phyloP scores from a whole-genome alignment of 2,797 vertebrate species.

The Enteromius fasciolatus region DNA sequence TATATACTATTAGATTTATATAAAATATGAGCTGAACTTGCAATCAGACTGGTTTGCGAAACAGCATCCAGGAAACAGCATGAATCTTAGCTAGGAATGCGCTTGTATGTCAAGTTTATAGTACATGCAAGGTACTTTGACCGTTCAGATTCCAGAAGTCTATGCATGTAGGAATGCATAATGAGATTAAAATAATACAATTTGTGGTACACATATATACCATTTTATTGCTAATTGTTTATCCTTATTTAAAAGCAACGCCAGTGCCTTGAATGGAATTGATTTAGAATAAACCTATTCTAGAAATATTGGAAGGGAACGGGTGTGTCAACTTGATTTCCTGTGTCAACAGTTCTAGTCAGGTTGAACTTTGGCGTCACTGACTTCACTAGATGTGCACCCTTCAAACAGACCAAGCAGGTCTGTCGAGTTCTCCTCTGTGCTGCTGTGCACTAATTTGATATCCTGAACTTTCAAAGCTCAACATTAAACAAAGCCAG shows the following conservation, averaged over 20 bases:
- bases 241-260: not conserved
- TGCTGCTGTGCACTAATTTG: not conserved
- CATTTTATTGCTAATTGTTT: not conserved
- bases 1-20: not conserved
- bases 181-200: not conserved
- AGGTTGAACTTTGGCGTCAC: slow-evolving; percentile 38
- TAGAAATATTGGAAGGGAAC: slow-evolving; percentile 5
- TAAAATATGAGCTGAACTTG: not conserved
- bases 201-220: not conserved
- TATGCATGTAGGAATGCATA: not conserved
- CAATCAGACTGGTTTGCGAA: not conserved
- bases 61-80: not conserved
- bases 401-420: slow-evolving; percentile 49
- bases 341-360: slow-evolving; percentile 8
- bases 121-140: not conserved
- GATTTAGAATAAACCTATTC: not conserved
- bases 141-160: not conserved
- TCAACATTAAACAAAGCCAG: not conserved
- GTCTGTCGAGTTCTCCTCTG: slow-evolving; percentile 46
- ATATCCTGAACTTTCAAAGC: not conserved
- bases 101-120: not conserved
- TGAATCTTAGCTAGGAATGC: not conserved
- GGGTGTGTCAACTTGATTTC: slow-evolving; percentile 17
- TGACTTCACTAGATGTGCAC: slow-evolving; percentile 1
- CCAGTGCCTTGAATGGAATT: not conserved